Evolutionary conservation across 1,140 invertebrate genomes (phyloP).

Genomic region (Solenopsis fugax): DNA sequence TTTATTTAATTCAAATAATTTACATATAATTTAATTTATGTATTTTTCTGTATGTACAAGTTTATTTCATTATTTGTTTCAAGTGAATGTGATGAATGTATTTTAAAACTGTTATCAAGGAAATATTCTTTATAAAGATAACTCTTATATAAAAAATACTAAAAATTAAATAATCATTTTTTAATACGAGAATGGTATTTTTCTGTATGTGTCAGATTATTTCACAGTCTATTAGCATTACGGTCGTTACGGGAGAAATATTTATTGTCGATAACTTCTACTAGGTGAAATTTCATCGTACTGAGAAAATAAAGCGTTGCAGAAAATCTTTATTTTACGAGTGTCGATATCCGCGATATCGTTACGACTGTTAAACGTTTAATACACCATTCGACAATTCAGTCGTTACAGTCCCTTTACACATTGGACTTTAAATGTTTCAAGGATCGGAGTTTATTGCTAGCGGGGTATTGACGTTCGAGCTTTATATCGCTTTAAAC

Average conservation of each 20-base stretch:
- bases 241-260: background rate
- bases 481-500: conserved; percentile 8
- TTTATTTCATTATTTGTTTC: too few species aligned
- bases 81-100: too few species aligned
- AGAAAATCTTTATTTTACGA: background rate
- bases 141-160: too few species aligned
- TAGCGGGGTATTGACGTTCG: conserved; percentile 12
- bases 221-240: background rate
- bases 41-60: too few species aligned
- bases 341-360: background rate
- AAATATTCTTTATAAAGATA: too few species aligned
- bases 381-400: background rate
- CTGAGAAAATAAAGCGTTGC: background rate
- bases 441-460: background rate
- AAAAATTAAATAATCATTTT: too few species aligned
- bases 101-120: too few species aligned
- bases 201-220: too few species aligned
- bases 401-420: background rate
- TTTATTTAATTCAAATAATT: too few species aligned
- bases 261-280: background rate
- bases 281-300: background rate
- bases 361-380: background rate
- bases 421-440: background rate
- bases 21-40: too few species aligned
- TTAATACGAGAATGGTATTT: too few species aligned